Conservation (phyloP, 2,888 invertebrate species). For the Heteromurus nitidus region DNA sequence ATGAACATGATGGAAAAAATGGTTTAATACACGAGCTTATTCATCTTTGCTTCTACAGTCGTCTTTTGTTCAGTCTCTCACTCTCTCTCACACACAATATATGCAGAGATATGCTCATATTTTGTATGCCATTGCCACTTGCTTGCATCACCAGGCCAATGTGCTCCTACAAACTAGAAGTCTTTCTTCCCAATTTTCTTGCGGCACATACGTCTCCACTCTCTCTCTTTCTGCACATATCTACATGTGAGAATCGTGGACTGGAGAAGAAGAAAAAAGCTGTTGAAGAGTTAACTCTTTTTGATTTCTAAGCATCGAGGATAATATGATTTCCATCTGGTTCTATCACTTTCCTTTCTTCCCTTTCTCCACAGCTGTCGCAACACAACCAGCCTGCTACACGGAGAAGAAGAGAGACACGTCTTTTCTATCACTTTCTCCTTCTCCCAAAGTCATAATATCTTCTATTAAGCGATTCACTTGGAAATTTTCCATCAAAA, state of each 20-base stretch:
- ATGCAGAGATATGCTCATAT: slow-evolving; percentile 20
- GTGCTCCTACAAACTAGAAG: too few relatives aligned
- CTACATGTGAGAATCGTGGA: neutral
- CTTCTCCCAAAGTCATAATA: slow-evolving; percentile 42
- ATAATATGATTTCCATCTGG: slow-evolving; percentile 66
- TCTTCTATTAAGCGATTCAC: slow-evolving; percentile 53
- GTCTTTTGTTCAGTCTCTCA: slow-evolving; percentile 14
- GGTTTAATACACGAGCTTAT: slow-evolving; percentile 44
- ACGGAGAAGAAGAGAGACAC: slow-evolving; percentile 29
- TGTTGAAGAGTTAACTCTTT: slow-evolving; percentile 56
- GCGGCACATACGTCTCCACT: neutral
- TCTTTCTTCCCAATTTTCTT: neutral
- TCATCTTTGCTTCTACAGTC: slow-evolving; percentile 20
- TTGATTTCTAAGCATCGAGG: slow-evolving; percentile 58
- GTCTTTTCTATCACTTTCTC: slow-evolving; percentile 30
- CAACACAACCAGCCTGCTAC: too few relatives aligned
- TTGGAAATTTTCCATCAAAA: slow-evolving; percentile 65
- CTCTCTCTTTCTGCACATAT: neutral
- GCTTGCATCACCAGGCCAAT: too few relatives aligned
- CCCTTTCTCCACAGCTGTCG: slow-evolving; percentile 51
- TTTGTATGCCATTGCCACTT: slow-evolving; percentile 5
- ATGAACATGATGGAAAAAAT: too few relatives aligned
- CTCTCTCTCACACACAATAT: too few relatives aligned
- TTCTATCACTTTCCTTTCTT: too few relatives aligned
- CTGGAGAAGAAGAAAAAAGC: neutral